These are phyloP conservation scores for Agriopis aurantiaria DNA, from an alignment of 2,888 invertebrate genomes.

Conservation along the genomic window DNA sequence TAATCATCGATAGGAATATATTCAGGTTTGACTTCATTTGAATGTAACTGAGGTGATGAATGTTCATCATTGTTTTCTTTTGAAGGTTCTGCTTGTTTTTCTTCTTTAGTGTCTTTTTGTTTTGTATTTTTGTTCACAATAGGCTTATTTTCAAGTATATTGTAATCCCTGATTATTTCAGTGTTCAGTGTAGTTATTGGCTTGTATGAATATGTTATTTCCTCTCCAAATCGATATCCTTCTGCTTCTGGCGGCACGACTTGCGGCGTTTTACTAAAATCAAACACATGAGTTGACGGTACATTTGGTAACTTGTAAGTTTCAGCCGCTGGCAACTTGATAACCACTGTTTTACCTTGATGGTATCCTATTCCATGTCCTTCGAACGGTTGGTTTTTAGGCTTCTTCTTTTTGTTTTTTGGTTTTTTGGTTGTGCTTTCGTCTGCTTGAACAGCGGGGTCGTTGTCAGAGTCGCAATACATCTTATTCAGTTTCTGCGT, in stretches of 20 bases:
- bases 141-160: slow-evolving; percentile 27
- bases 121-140: slow-evolving; percentile 19
- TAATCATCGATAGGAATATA: slow-evolving; percentile 26
- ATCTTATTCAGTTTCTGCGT: slow-evolving; percentile 85
- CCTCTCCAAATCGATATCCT: slow-evolving; percentile 65
- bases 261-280: slow-evolving; percentile 80
- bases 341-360: slow-evolving; percentile 81
- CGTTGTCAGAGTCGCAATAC: slow-evolving; percentile 82
- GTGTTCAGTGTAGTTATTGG: slow-evolving; percentile 30
- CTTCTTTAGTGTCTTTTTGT: slow-evolving; percentile 9
- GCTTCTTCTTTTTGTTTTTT: slow-evolving; percentile 66
- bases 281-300: slow-evolving; percentile 71
- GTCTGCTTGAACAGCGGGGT: slow-evolving; percentile 55
- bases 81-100: slow-evolving; percentile 4
- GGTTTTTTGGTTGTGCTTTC: slow-evolving; percentile 62
- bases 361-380: slow-evolving; percentile 82
- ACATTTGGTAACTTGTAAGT: slow-evolving; percentile 66
- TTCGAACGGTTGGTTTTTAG: slow-evolving; percentile 76
- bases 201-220: slow-evolving; percentile 57
- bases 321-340: slow-evolving; percentile 74
- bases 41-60: slow-evolving; percentile 5
- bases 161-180: slow-evolving; percentile 38
- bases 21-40: slow-evolving; percentile 23
- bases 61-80: slow-evolving; percentile 10
- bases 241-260: slow-evolving; percentile 67